phyloP scores from a whole-genome alignment of 2,113 vertebrate genomes.

The Heterotilapia buettikoferi region DNA sequence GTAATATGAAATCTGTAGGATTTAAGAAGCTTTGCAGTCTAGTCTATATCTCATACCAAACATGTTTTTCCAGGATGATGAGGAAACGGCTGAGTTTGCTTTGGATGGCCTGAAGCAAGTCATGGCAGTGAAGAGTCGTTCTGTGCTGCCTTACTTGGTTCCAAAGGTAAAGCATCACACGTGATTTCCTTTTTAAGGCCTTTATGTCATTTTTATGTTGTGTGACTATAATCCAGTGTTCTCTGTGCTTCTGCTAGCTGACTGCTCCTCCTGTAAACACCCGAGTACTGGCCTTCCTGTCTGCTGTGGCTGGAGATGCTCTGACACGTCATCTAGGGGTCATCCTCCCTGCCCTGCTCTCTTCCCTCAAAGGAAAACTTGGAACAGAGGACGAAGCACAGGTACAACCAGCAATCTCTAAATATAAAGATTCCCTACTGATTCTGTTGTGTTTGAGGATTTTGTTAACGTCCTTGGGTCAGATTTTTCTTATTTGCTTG shows the following conservation, averaged over 20 bases:
- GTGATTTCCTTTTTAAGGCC: neutral
- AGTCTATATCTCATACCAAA: neutral
- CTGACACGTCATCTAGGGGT: slow-evolving; percentile 92
- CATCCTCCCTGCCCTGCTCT: slow-evolving; percentile 92
- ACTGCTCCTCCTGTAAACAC: slow-evolving; percentile 91
- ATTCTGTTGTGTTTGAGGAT: neutral
- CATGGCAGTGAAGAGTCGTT: slow-evolving; percentile 98
- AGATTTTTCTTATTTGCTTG: neutral
- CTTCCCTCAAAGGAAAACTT: slow-evolving; percentile 88
- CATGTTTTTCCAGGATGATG: slow-evolving; percentile 75
- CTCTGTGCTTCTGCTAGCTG: slow-evolving; percentile 66
- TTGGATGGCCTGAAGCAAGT: slow-evolving; percentile 97
- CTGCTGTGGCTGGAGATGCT: slow-evolving; percentile 90
- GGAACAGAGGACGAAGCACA: slow-evolving; percentile 83
- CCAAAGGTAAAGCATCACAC: slow-evolving; percentile 80
- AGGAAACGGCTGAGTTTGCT: slow-evolving; percentile 86
- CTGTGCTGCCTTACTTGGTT: slow-evolving; percentile 94
- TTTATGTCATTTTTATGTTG: neutral
- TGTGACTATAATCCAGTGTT: neutral
- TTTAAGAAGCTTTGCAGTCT: neutral
- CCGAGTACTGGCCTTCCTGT: slow-evolving; percentile 93
- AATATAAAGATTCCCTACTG: neutral
- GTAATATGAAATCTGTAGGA: neutral
- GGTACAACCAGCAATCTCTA: slow-evolving; percentile 58
- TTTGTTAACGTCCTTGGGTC: neutral